Evolutionary conservation across 2,888 invertebrate genomes (phyloP).

Genomic region (Belgica antarctica): DNA sequence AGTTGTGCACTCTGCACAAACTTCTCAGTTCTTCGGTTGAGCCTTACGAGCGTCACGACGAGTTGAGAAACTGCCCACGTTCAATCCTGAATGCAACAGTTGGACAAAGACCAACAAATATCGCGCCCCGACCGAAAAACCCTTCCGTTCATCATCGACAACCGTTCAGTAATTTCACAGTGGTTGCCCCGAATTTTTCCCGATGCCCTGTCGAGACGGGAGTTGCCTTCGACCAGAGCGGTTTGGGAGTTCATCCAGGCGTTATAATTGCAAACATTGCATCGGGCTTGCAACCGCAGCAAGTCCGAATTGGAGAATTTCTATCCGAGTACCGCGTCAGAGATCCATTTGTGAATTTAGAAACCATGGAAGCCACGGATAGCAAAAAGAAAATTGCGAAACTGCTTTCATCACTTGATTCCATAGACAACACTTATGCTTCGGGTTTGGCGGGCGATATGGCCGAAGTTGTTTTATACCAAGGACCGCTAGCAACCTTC

Average conservation of each 20-base stretch:
- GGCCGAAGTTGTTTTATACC: constrained; percentile 66
- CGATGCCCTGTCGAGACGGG: constrained; percentile 67
- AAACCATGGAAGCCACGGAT: constrained; percentile 49
- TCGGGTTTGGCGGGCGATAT: constrained; percentile 66
- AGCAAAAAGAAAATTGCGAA: constrained; percentile 45
- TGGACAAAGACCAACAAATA: background rate
- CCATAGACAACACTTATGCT: constrained; percentile 61
- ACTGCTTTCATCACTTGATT: constrained; percentile 44
- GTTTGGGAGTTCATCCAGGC: constrained; percentile 61
- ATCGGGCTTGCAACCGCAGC: constrained; percentile 62
- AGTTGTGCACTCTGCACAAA: constrained; percentile 59
- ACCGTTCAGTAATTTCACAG: background rate
- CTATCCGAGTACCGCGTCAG: constrained; percentile 38
- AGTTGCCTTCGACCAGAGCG: constrained; percentile 58
- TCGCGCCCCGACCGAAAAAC: background rate
- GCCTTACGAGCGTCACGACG: constrained; percentile 62
- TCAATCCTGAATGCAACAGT: constrained; percentile 46
- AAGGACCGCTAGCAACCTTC: constrained; percentile 59
- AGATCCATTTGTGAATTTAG: constrained; percentile 46
- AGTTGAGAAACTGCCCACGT: constrained; percentile 57
- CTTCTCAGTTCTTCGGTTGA: constrained; percentile 62
- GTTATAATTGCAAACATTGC: constrained; percentile 62
- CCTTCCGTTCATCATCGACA: constrained; percentile 12
- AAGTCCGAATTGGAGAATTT: constrained; percentile 58
- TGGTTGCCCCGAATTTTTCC: constrained; percentile 45